phyloP scores from a whole-genome alignment of 2,113 vertebrate species.

The Melozone crissalis region DNA sequence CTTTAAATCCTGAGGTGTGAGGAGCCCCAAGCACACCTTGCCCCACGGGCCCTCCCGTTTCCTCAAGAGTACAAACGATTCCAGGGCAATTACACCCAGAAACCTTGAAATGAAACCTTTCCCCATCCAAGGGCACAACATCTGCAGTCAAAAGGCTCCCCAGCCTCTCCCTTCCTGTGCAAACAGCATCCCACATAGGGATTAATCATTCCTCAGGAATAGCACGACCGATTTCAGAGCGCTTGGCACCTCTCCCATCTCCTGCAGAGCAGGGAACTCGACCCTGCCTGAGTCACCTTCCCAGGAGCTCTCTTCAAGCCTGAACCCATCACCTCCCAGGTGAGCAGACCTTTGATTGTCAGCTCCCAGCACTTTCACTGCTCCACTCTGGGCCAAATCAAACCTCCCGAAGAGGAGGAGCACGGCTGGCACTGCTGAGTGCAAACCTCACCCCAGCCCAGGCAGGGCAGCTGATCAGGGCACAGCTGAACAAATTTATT shows the following conservation, averaged over 20 bases:
- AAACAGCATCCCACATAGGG: background rate
- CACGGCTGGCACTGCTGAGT: background rate
- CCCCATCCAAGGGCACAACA: background rate
- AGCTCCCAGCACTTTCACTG: background rate
- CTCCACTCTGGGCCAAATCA: background rate
- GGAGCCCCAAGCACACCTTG: background rate
- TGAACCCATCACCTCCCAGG: background rate
- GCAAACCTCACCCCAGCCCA: background rate
- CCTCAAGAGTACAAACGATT: background rate
- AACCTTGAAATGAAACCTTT: background rate
- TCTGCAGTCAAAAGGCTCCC: background rate
- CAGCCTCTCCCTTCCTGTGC: slow-evolving; percentile 49
- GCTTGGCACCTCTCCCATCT: background rate
- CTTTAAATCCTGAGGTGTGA: background rate
- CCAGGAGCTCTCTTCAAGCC: background rate
- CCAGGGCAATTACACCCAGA: background rate
- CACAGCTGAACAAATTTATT: background rate
- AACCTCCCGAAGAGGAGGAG: background rate
- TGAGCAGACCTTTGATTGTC: background rate
- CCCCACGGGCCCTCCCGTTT: background rate
- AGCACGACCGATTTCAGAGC: background rate
- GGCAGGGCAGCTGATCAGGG: background rate
- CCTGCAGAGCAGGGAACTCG: background rate
- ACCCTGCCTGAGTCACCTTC: slow-evolving; percentile 8
- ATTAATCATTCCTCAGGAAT: slow-evolving; percentile 11